Evolutionary conservation across 2,888 invertebrate genomes (phyloP).

Genomic region (Lathronympha strigana): DNA sequence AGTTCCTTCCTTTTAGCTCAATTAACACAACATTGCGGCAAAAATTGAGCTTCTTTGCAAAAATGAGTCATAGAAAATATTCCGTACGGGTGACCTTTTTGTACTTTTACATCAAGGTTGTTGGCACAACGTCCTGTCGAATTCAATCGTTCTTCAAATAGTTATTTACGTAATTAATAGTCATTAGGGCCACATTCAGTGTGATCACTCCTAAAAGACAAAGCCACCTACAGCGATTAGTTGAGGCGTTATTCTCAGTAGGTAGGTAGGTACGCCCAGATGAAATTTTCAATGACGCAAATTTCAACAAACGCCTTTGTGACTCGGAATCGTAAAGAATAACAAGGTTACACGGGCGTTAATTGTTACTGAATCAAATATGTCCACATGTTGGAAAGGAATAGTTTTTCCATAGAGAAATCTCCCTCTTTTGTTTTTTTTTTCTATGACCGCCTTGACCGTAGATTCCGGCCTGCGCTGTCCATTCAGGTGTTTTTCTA

Average conservation of each 20-base stretch:
- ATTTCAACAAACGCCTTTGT: conserved; percentile 31
- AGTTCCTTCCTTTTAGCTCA: conserved; percentile 38
- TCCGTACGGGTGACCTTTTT: conserved; percentile 3
- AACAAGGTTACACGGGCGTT: conserved; percentile 8
- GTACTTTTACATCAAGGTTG: background rate
- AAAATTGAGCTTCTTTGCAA: conserved; percentile 24
- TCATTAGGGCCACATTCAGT: conserved; percentile 18
- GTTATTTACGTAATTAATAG: conserved; percentile 16
- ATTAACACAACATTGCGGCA: conserved; percentile 36
- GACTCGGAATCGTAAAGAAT: conserved; percentile 18
- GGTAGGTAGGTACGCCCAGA: conserved; percentile 13
- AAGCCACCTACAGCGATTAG: conserved; percentile 27
- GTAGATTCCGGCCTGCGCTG: background rate
- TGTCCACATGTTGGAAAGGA: background rate
- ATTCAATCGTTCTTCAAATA: background rate
- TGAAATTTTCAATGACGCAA: conserved; percentile 34
- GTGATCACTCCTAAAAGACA: conserved; percentile 28
- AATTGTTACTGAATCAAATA: conserved; percentile 10
- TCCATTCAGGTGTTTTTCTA: background rate
- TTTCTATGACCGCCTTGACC: background rate
- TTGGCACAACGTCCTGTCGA: background rate
- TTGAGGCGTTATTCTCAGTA: conserved; percentile 26
- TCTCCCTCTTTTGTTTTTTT: background rate
- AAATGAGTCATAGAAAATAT: conserved; percentile 31
- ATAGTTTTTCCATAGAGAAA: background rate